phyloP scores from a whole-genome alignment of 2,113 vertebrate genomes.

The Furnarius figulus region DNA sequence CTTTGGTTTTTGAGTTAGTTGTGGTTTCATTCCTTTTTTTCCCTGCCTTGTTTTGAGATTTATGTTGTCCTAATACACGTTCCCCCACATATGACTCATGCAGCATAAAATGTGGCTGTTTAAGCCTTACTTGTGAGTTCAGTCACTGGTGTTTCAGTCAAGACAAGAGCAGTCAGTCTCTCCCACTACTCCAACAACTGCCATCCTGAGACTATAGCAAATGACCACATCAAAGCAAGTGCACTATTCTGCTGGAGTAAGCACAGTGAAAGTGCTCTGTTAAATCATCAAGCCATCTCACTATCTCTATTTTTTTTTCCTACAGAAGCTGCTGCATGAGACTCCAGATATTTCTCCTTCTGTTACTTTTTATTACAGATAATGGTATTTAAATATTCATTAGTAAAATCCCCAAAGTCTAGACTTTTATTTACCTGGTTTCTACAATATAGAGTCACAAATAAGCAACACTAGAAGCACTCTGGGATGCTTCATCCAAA shows the following conservation, averaged over 20 bases:
- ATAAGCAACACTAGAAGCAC: not conserved
- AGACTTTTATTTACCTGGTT: not conserved
- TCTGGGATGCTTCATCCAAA: not conserved
- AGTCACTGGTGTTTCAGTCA: not conserved
- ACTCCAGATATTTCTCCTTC: not conserved
- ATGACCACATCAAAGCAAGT: not conserved
- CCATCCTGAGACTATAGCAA: not conserved
- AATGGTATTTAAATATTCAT: not conserved
- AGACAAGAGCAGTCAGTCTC: not conserved
- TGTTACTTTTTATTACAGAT: not conserved
- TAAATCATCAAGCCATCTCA: not conserved
- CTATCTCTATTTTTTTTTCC: not conserved
- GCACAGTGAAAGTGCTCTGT: not conserved
- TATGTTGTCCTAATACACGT: not conserved
- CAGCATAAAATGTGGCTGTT: not conserved
- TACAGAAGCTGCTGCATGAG: not conserved
- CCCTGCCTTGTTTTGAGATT: not conserved
- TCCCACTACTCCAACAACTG: not conserved
- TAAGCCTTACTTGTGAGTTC: not conserved
- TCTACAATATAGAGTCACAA: not conserved
- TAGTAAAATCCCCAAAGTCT: not conserved
- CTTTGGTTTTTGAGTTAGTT: not conserved
- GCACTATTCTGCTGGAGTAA: not conserved
- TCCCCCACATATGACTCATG: not conserved
- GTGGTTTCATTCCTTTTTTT: fast-evolving